These are phyloP conservation scores for Ibidorhyncha struthersii DNA, from an alignment of 2,113 vertebrate species.

Conservation along the genomic window DNA sequence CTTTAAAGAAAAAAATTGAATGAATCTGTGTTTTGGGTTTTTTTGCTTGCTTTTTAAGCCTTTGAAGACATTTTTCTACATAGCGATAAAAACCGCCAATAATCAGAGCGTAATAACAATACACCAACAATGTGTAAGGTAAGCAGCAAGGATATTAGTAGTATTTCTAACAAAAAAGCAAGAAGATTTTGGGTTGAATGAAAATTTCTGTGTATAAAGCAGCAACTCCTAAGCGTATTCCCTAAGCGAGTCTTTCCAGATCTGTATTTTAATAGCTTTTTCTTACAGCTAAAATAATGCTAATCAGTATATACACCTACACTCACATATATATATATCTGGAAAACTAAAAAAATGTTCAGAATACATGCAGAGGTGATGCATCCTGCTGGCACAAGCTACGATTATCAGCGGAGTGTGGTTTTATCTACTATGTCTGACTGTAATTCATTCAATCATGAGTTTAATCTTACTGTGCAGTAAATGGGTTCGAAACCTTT, in stretches of 20 bases:
- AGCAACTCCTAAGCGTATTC: background rate
- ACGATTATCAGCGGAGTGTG: background rate
- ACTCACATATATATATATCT: rapidly evolving
- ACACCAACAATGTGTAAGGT: background rate
- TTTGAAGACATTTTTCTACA: background rate
- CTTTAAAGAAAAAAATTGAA: background rate
- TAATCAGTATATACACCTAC: background rate
- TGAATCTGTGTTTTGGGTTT: background rate
- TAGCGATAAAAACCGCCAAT: background rate
- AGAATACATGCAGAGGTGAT: background rate
- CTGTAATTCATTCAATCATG: background rate
- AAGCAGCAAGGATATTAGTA: background rate
- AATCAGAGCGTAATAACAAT: background rate
- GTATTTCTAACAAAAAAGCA: background rate
- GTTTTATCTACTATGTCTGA: background rate
- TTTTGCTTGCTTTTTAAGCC: background rate
- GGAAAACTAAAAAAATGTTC: background rate
- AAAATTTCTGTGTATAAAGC: background rate
- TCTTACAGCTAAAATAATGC: background rate
- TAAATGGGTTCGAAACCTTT: background rate
- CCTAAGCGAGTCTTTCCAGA: background rate
- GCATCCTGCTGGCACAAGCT: background rate
- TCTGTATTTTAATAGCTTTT: background rate
- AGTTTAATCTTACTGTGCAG: background rate
- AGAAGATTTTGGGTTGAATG: background rate